Evolutionary conservation across 2,113 vertebrate genomes (phyloP), one percentile per base, ranked within the genome.

Genomic region (Leuciscus idus): DNA sequence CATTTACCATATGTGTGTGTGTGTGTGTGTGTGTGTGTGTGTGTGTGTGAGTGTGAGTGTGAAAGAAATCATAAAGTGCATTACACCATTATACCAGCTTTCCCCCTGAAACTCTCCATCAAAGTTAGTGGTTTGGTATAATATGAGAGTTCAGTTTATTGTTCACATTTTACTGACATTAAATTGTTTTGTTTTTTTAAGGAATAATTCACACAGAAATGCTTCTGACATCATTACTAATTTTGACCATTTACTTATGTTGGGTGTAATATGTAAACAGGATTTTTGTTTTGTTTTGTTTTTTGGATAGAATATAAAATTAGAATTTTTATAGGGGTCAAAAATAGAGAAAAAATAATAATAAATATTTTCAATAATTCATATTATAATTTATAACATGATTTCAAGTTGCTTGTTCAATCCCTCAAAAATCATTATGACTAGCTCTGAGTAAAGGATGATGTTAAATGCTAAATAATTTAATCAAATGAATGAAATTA

Each of bases 41-140:
- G 50, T 17, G 13, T 17, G 4, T 52, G 59, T 79, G 48, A 4
- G 17, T 55, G 52, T 57, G 52, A 21, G 19, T 21, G 74, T 79
- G 50, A 3, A 70, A 57, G 26, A 46, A 81, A 30, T 75, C 83
- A 76, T 85, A 66, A 77, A 64, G 30, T n/a, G 13, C 62, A 85
- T 57, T 64, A 19, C n/a, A 68, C 23, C 13, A 4, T 66, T 39
- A 19, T 57, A 28, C 4, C 3, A 39, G 23, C 15, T 39, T 57
- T 77, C 79, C 75, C 48, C 48, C 8, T 50, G 75, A 79, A 55
- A 76, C 80, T 70, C 80, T 81, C n/a, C 43, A 66, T 81, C 4
- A 79, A 55, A 66, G 11, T 68, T 68, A 39, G 75, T 68, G 61
- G 75, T 50, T 70, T 30, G 19, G 64, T 79, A 70, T 79, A 46